phyloP scores from a whole-genome alignment of 2,113 vertebrate species.

The Dolichallabes microphthalmus region DNA sequence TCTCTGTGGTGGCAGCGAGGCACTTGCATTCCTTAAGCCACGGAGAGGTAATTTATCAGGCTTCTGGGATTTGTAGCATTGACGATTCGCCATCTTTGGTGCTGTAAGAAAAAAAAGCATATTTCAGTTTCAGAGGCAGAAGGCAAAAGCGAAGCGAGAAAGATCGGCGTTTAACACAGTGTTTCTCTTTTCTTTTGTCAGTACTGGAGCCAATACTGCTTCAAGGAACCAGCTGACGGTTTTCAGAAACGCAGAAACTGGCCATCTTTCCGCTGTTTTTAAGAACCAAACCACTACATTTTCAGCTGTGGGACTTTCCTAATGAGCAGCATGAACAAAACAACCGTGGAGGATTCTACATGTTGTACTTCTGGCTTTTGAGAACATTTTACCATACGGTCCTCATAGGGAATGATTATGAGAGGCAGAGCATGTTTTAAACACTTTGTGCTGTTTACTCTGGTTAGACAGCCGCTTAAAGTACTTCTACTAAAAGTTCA shows the following conservation, averaged over 20 bases:
- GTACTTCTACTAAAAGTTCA: background rate
- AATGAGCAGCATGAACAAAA: conserved; percentile 6
- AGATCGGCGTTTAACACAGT: background rate
- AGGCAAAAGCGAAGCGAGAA: background rate
- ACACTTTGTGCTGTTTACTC: background rate
- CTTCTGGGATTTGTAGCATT: conserved; percentile 38
- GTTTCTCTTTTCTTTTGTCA: background rate
- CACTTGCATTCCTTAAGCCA: conserved; percentile 39
- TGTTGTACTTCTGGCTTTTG: background rate
- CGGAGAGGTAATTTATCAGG: conserved; percentile 42
- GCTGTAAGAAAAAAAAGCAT: conserved; percentile 28
- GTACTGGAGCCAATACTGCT: background rate
- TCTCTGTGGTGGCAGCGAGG: conserved; percentile 35
- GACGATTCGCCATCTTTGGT: conserved; percentile 34
- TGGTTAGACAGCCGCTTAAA: background rate
- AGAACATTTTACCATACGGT: background rate
- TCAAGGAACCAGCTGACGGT: background rate
- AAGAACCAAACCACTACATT: background rate
- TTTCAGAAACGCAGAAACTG: background rate
- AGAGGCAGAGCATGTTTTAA: background rate
- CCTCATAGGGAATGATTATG: background rate
- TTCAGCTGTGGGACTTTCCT: conserved; percentile 5
- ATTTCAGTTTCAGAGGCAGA: background rate
- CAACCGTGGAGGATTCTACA: background rate
- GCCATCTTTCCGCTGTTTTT: no score